Base-by-base conservation (phyloP, 2,797 vertebrate genomes). In the Microtus californicus region DNA sequence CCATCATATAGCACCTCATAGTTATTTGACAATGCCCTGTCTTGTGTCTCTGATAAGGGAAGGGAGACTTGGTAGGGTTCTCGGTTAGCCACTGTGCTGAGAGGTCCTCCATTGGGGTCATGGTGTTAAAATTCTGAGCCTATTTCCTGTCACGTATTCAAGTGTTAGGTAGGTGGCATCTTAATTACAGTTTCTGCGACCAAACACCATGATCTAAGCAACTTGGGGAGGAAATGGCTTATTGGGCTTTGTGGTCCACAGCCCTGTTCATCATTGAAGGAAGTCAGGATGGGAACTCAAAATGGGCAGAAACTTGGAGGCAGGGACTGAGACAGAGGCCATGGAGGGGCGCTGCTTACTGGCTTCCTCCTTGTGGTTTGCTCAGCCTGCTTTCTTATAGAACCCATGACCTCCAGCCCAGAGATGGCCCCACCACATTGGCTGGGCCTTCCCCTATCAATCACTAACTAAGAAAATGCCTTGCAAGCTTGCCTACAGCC, bases 41-140 rank as follows among this genome's bases (percentile, higher is more conserved):
- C 45, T 29, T 37, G 45, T 43, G 34, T 14, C 37, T 83, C 48
- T 43, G 45, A 51, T 29, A 17, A 40, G 29, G 69, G 67, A 78
- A 79, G n/a, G 48, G 10, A 19, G 69, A 61, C 40, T 80, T 67
- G 25, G 19, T 63, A 56, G n/a, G 34, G 17, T 29, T n/a, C 78
- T 87, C 54, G 19, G 31, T 93, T 82, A 48, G 29, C 87, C 25
- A 14, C 54, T 59, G 12, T n/a, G 87, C 40, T 63, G 63, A 71
- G 65, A 48, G 51, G 54, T 71, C n/a, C 51, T 83, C 37, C 37
- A 21, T 1, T 87, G 89, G 67, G 51, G 23, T 83, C 77, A 12
- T 77, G 87, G 43, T 12, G 85, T 94, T 94, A 67, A 67, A 65
- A 15, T 77, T 56, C 61, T 65, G 37, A 94, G 21, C n/a, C 45